These are phyloP conservation scores for Eilema griseolum DNA, from an alignment of 2,888 invertebrate genomes.

Conservation along the genomic window DNA sequence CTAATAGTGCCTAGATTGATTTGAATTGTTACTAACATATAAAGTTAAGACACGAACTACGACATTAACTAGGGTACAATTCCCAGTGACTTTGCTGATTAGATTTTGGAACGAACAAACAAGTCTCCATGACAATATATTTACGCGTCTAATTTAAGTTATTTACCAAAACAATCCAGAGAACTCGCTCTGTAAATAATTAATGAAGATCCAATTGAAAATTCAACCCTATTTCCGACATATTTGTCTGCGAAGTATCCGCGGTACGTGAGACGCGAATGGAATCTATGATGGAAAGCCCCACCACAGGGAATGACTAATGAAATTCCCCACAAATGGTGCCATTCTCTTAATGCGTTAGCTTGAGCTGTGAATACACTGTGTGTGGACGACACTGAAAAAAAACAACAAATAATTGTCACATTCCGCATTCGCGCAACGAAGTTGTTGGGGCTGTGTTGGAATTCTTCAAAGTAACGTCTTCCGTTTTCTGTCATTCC, in stretches of 20 bases:
- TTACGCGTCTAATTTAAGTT: slow-evolving; percentile 52
- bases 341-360: slow-evolving; percentile 67
- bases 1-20: slow-evolving; percentile 36
- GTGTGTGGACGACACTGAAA: slow-evolving; percentile 34
- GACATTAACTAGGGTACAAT: slow-evolving; percentile 48
- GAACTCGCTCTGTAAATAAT: slow-evolving; percentile 58
- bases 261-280: slow-evolving; percentile 59
- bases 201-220: slow-evolving; percentile 64
- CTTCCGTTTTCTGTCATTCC: neutral
- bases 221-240: slow-evolving; percentile 62
- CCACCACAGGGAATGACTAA: slow-evolving; percentile 68
- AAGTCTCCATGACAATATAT: slow-evolving; percentile 40
- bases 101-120: slow-evolving; percentile 45
- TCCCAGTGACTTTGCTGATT: slow-evolving; percentile 45
- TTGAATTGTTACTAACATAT: slow-evolving; percentile 39
- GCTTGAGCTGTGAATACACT: slow-evolving; percentile 58
- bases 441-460: slow-evolving; percentile 38
- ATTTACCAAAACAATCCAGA: slow-evolving; percentile 52
- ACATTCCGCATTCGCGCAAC: slow-evolving; percentile 38
- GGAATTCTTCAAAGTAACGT: neutral
- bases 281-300: slow-evolving; percentile 69
- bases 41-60: slow-evolving; percentile 37
- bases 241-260: slow-evolving; percentile 65
- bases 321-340: slow-evolving; percentile 73
- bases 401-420: slow-evolving; percentile 56